Base-by-base conservation (phyloP, 2,888 invertebrate genomes). In the Dasypogon diadema region DNA sequence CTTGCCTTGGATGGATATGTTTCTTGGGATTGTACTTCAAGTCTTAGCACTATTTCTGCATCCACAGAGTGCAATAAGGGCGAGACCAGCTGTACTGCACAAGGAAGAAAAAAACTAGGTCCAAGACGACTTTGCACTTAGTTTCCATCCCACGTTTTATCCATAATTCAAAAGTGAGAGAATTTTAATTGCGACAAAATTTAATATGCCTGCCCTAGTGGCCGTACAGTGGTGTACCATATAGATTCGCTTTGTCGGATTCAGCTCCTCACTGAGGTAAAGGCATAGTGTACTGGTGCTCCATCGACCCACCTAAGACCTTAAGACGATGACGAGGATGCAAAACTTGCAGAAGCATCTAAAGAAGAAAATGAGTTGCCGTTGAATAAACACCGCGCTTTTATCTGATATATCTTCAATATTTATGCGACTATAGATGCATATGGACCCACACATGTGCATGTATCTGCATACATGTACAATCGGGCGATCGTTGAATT, bases 151-250 rank as follows among this genome's bases (percentile, higher is more conserved):
- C 70, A 70, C 70, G 70, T 70, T 70, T 70, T 30, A 70, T 70
- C 70, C 70, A 70, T 70, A 70, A 70, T 54, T 70, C 70, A 70
- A 70, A 70, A 70, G 70, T 54, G 70, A 70, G 70, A 70, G 70
- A 70, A 70, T 70, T 70, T 70, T 70, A 70, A 70, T 70, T 70
- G 70, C 70, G 54, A 70, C 70, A 70, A 70, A 70, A 54, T 70
- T 70, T 70, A 70, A 70, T 70, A 34, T 54, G n/a, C 54, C 26
- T 65, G 65, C 26, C 14, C 48, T 65, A 48, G 48, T 46, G 24
- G 14, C 34, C 37, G 24, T 1, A 22, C 56, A 42, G 22, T 14
- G 18, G n/a, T 14, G 14, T 24, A 24, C 46, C 3, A 2, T 18
- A 3, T 18, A 2, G 18, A 16, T 14, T 21, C 54, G 18, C 54